Evolutionary conservation across 2,113 vertebrate genomes (phyloP).

Genomic region (Ammodytes dubius): DNA sequence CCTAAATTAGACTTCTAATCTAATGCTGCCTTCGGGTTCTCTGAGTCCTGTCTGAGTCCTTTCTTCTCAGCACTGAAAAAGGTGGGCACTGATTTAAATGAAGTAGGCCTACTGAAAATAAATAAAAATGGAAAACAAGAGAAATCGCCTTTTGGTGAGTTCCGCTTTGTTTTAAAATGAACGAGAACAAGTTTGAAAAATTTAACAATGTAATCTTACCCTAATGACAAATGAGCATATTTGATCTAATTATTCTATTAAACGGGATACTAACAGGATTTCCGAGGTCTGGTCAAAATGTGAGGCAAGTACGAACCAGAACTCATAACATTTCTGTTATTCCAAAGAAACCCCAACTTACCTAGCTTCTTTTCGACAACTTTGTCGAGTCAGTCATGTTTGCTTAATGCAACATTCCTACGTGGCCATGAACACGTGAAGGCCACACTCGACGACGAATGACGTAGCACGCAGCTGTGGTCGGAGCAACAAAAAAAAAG

Average conservation of each 20-base stretch:
- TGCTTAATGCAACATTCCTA: neutral
- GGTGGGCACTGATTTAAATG: neutral
- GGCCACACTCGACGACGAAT: constrained; percentile 12
- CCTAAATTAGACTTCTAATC: neutral
- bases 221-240: neutral
- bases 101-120: neutral
- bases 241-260: neutral
- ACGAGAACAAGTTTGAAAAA: neutral
- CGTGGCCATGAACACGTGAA: neutral
- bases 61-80: neutral
- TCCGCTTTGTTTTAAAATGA: neutral
- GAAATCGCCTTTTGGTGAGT: neutral
- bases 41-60: neutral
- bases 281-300: neutral
- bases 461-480: constrained; percentile 63
- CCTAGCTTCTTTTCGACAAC: neutral
- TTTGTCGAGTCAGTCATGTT: neutral
- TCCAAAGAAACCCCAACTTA: neutral
- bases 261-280: accelerated
- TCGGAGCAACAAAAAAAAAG: constrained; percentile 30
- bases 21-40: constrained; percentile 3
- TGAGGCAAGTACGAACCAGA: neutral
- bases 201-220: neutral
- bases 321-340: neutral
- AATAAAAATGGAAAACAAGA: neutral